Evolutionary conservation across 2,797 vertebrate species (phyloP), one percentile per base, ranked within the genome.

Genomic region (Danio jaintianensis): DNA sequence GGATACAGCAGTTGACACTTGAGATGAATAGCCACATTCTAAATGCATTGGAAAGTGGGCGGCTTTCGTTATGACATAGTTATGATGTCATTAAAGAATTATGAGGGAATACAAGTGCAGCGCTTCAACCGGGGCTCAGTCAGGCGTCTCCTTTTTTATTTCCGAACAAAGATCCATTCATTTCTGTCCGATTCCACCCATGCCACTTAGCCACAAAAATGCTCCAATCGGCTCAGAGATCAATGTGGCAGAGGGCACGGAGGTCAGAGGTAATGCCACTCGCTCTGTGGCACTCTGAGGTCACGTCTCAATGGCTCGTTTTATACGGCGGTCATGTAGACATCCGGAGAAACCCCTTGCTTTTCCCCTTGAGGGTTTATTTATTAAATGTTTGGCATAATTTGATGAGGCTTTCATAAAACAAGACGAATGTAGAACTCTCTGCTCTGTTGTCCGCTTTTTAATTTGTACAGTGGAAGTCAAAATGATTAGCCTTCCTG

Each of bases 31-130:
- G 79, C 18, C 59, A 62, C 48, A 56, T 72, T 72, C 11, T 20
- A 18, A 20, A 72, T 59, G 61, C 43, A 59, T 68, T 71, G n/a
- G 12, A 71, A 56, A 63, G 45, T 53, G 62, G 55, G 42, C 11
- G 55, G 36, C 59, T 79, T 80, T 16, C 67, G 43, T 62, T 70
- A 42, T 29, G 40, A 72, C 38, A 79, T 71, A 11, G 20, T 63
- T 66, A 75, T 81, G 85, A 82, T 75, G 79, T 79, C 85, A 81
- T 77, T 79, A 43, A 79, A 47, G 70, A 81, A 78, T 81, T 79
- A 68, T 79, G 76, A 75, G 36, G 40, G 47, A 11, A 72, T 72
- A 80, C 59, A 74, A 53, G 50, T 7, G 20, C 36, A 69, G 56
- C 0, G 1, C 59, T 70, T 78, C 12, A 63, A 71, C 76, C 59